These are phyloP conservation scores for Agrochola litura DNA, from an alignment of 2,888 invertebrate genomes.

Conservation along the genomic window DNA sequence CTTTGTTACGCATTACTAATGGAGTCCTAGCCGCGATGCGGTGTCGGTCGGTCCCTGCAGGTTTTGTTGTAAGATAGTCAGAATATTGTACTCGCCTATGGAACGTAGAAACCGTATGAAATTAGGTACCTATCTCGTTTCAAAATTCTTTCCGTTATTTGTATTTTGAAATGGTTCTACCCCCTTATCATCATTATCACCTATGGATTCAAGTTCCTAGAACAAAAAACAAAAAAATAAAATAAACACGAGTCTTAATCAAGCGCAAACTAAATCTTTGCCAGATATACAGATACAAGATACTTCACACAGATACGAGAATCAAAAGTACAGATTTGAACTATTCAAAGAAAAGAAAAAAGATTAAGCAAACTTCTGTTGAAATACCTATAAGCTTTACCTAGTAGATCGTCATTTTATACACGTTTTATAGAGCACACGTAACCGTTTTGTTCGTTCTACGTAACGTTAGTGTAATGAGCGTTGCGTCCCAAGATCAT, in stretches of 20 bases:
- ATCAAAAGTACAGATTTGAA: neutral
- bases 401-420: neutral
- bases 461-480: conserved; percentile 48
- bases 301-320: neutral
- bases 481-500: conserved; percentile 53
- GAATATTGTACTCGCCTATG: neutral
- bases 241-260: neutral
- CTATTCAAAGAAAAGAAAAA: no score
- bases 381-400: neutral
- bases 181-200: no score
- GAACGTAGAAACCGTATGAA: neutral
- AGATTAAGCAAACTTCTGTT: neutral
- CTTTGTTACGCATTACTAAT: conserved; percentile 22
- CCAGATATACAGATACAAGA: neutral
- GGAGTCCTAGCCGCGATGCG: neutral
- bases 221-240: no score
- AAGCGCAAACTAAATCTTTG: neutral
- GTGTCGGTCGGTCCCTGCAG: neutral
- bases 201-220: no score
- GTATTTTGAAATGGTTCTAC: no score
- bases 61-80: conserved; percentile 1
- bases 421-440: conserved; percentile 15
- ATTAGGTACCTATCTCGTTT: neutral
- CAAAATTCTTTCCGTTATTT: neutral
- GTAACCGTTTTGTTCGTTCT: conserved; percentile 31